phyloP scores from a whole-genome alignment of 2,113 vertebrate species.

The Pluvianellus socialis region DNA sequence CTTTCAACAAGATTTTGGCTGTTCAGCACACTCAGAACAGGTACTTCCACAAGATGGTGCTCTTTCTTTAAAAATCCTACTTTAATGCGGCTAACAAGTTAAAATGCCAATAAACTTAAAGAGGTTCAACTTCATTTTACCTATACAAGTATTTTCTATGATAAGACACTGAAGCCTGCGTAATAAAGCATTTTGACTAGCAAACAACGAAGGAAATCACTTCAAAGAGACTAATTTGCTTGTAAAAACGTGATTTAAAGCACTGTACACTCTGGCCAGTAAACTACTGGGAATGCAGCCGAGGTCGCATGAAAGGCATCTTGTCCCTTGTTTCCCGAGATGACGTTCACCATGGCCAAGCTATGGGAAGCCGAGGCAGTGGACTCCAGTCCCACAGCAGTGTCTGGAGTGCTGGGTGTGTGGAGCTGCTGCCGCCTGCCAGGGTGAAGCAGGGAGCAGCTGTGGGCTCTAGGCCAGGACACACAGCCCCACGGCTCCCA shows the following conservation, averaged over 20 bases:
- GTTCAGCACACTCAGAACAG: background rate
- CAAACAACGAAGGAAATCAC: background rate
- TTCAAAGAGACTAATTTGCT: background rate
- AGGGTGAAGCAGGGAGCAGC: background rate
- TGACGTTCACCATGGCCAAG: background rate
- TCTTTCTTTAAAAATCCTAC: constrained; percentile 49
- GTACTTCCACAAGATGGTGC: constrained; percentile 70
- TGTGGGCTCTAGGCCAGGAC: background rate
- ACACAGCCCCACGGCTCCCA: rapidly evolving
- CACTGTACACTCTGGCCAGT: background rate
- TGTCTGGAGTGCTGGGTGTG: rapidly evolving
- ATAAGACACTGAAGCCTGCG: background rate
- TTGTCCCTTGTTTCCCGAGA: background rate
- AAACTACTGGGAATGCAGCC: background rate
- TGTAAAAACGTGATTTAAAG: background rate
- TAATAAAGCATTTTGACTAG: background rate
- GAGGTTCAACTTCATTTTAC: background rate
- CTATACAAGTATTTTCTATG: background rate
- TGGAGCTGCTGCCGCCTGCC: background rate
- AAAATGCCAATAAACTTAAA: background rate
- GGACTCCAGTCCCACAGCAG: rapidly evolving
- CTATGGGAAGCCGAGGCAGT: background rate
- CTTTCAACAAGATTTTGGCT: background rate
- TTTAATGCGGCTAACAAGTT: background rate
- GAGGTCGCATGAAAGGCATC: background rate